A percentile compares a stretch with the other conserved stretches of the same genome.
These are phyloP conservation scores for Zosterops borbonicus DNA, from an alignment of 2,113 vertebrate genomes.

Conservation along the genomic window DNA sequence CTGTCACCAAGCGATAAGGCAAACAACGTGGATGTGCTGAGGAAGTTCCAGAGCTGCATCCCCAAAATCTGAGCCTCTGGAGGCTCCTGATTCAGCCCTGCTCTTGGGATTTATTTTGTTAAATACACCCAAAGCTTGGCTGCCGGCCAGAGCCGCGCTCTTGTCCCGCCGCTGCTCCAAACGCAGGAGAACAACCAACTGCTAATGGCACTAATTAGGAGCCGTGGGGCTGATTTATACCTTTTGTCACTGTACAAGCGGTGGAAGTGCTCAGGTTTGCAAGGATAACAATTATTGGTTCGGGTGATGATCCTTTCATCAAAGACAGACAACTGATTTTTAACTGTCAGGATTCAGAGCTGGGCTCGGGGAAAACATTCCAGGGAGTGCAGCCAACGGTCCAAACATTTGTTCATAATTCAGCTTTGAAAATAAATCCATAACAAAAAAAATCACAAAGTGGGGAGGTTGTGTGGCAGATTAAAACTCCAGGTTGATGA, in stretches of 20 bases:
- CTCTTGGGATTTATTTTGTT: not conserved
- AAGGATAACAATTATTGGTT: conserved; percentile 65
- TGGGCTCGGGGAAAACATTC: not conserved
- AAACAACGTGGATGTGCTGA: not conserved
- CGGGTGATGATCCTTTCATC: conserved; percentile 29
- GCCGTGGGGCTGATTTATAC: conserved; percentile 62
- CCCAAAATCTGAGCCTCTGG: not conserved
- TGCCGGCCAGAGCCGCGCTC: not conserved
- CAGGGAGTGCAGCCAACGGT: not conserved
- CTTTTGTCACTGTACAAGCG: conserved; percentile 57
- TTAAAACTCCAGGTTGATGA: not conserved
- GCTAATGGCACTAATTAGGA: conserved; percentile 68
- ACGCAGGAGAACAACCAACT: conserved; percentile 37
- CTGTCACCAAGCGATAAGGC: not conserved
- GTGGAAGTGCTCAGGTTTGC: conserved; percentile 34
- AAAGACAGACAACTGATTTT: not conserved
- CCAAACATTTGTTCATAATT: not conserved
- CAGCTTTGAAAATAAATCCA: not conserved
- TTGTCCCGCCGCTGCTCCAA: not conserved
- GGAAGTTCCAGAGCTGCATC: not conserved
- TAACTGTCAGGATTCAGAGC: not conserved
- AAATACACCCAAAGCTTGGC: not conserved
- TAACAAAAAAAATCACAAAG: not conserved
- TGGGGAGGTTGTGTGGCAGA: not conserved
- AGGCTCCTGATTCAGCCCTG: not conserved